Conservation (phyloP, 1,140 invertebrate species). For the Cotesia chilonis region DNA sequence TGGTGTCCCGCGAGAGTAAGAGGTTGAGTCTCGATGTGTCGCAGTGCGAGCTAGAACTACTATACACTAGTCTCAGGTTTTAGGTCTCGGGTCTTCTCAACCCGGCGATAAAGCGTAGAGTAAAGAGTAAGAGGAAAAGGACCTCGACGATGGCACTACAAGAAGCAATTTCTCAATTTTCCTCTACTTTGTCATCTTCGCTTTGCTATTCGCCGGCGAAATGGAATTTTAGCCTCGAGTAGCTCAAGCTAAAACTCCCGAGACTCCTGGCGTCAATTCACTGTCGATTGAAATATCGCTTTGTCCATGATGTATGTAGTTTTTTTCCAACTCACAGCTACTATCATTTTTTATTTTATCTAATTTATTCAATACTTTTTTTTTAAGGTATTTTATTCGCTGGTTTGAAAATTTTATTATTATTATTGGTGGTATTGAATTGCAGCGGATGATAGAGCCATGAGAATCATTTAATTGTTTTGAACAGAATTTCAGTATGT, state of each 20-base stretch:
- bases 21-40: slow-evolving; percentile 2
- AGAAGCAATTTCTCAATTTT: slow-evolving; percentile 66
- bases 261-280: slow-evolving; percentile 32
- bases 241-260: slow-evolving; percentile 33
- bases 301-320: slow-evolving; percentile 20
- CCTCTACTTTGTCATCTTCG: slow-evolving; percentile 65
- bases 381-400: neutral
- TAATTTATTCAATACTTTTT: neutral
- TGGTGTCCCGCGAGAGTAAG: slow-evolving; percentile 44
- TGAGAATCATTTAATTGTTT: slow-evolving; percentile 51
- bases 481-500: slow-evolving; percentile 30
- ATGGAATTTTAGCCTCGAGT: slow-evolving; percentile 61
- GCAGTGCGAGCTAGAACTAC: neutral
- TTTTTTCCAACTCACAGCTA: neutral
- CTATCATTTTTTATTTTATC: neutral
- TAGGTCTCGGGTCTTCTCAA: neutral
- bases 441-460: slow-evolving; percentile 34
- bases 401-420: neutral
- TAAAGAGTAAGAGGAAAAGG: neutral
- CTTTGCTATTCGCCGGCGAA: slow-evolving; percentile 61
- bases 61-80: neutral
- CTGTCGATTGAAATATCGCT: slow-evolving; percentile 17
- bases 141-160: slow-evolving; percentile 31
- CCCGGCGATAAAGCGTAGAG: slow-evolving; percentile 40
- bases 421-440: slow-evolving; percentile 22